Base-by-base conservation (phyloP, 2,797 vertebrate genomes). In the Oryzias dopingdopingensis region DNA sequence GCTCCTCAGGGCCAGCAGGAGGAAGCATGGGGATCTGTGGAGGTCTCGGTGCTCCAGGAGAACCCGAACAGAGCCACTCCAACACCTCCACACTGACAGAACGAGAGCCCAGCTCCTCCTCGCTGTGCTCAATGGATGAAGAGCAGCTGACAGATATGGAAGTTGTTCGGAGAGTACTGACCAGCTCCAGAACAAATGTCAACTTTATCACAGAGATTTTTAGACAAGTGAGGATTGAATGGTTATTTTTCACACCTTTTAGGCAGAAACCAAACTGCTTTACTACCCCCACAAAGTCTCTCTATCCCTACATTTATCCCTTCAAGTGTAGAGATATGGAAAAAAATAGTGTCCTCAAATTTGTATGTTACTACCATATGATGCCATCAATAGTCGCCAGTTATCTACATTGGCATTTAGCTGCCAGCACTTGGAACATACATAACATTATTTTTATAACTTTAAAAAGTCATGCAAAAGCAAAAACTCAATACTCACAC, bases 151-250 rank as follows among this genome's bases (percentile, higher is more conserved):
- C 92, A 0, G 92, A 93, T 77, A 91, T 93, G 79, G 92, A 93
- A 80, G 92, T 93, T 67, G 91, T 93, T 70, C 92, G 96, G 52
- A 94, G 93, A 79, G 97, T 97, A 8, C 95, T 99, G 81, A 98
- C 94, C 85, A 92, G 91, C 83, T 96, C 94, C 82, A 93, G 96
- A 84, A 95, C 92, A 85, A 96, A 97, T 16, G 94, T 99, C 75
- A 97, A 99, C 89, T 99, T 99, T 89, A 94, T 99, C 78, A 97
- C 93, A 5, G 97, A 99, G 90, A 97, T 99, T 87, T 99, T 99
- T 84, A 94, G 96, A 76, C 97, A 99, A 96, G 97, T 99, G 87
- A 87, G 32, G 41, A 4, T 52, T 4, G 46, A 61, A 41, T 4
- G 0, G 16, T 16, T 29, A 14, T 56, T 24, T 15, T 20, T 16